Conservation (phyloP, 2,888 invertebrate genomes). For the Andrena camellia region DNA sequence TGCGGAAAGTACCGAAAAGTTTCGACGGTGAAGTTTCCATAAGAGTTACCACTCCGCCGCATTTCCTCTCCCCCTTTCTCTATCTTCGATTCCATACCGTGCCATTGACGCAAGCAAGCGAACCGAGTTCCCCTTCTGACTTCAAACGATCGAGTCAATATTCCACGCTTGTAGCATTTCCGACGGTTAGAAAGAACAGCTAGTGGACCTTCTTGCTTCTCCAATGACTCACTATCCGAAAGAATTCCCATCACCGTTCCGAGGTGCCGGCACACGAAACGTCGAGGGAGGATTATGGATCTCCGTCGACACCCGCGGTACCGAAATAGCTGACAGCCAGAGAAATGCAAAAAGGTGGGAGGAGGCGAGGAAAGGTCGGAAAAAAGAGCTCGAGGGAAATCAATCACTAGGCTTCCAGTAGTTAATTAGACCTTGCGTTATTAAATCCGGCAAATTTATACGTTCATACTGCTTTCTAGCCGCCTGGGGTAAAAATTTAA, state of each 20-base stretch:
- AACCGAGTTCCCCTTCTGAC: conserved; percentile 28
- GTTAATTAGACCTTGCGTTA: conserved; percentile 83
- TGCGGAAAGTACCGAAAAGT: conserved; percentile 65
- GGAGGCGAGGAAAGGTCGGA: conserved; percentile 35
- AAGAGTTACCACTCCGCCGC: conserved; percentile 60
- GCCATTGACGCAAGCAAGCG: conserved; percentile 44
- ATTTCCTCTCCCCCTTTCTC: conserved; percentile 28
- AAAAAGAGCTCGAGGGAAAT: conserved; percentile 76
- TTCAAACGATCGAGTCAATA: conserved; percentile 53
- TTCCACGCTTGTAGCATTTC: conserved; percentile 53
- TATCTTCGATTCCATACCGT: conserved; percentile 43
- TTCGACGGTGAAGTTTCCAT: conserved; percentile 63
- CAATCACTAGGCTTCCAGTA: conserved; percentile 80
- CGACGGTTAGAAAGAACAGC: conserved; percentile 52
- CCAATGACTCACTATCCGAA: conserved; percentile 42
- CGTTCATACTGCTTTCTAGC: conserved; percentile 46
- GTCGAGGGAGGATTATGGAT: conserved; percentile 45
- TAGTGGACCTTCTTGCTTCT: conserved; percentile 32
- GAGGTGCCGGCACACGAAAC: conserved; percentile 33
- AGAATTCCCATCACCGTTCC: conserved; percentile 59
- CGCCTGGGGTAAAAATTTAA: background rate
- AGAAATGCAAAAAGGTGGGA: conserved; percentile 39
- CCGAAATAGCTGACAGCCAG: conserved; percentile 44
- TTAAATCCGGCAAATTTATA: conserved; percentile 81
- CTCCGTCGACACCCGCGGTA: conserved; percentile 54